Evolutionary conservation across 2,888 invertebrate genomes (phyloP), one percentile per base, ranked within the genome.

Genomic region (Microchrysa polita): DNA sequence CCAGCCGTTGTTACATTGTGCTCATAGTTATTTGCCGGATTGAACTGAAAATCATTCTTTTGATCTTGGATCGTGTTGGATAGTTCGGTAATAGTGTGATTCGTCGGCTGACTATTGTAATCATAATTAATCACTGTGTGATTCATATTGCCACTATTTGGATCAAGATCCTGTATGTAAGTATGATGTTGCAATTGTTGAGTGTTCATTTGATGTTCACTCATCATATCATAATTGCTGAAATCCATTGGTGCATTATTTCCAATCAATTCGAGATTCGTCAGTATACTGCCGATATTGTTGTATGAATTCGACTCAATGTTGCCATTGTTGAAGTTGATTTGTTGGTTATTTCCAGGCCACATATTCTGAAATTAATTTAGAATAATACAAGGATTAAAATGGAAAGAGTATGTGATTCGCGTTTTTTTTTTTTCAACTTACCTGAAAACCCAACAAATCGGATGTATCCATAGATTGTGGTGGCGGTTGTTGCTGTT

Each of bases 251-350:
- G 80, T 77, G 82, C 79, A 72, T 84, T 83, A 78, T 82, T 83
- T 61, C 82, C 83, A 72, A 84, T 83, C 75, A 84, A 81, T 74
- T 80, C 79, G 79, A 84, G 81, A 82, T 84, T 84, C 77, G 84
- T 84, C 59, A 84, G 80, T 79, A 84, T 84, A 78, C 84, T 84
- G 67, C 84, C 84, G 74, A 84, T 84, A 74, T 84, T 84, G 73
- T 83, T 84, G 77, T 84, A 84, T 74, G 76, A 77, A 77, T 75
- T 74, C 52, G 60, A 69, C 34, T 42, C 79, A 75, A 74, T 23
- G 72, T 69, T 78, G 80, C 77, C 82, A 78, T 57, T 83, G 80
- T 77, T 82, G 80, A 74, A 79, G 78, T 67, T 74, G 61, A 77
- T 79, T 79, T 63, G 80, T 4, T 76, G 76, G 53, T 69, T 76